Evolutionary conservation across 2,797 vertebrate genomes (phyloP).

Genomic region (Chlorospingus flavigularis): DNA sequence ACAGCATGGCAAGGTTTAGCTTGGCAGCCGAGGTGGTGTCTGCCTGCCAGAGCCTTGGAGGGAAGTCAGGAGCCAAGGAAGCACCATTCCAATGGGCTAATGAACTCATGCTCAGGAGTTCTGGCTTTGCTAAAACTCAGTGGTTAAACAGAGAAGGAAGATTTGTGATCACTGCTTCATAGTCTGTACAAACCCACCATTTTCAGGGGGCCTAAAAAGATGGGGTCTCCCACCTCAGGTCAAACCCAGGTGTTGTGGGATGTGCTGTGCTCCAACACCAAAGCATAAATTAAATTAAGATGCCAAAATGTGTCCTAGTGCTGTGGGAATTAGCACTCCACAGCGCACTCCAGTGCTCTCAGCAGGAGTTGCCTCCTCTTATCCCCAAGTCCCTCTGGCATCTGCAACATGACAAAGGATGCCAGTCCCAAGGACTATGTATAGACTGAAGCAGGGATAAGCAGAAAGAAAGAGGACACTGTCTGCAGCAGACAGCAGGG

Average conservation of each 20-base stretch:
- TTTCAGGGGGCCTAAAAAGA: not conserved
- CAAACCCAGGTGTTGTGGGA: not conserved
- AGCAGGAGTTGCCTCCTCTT: not conserved
- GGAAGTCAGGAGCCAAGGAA: not conserved
- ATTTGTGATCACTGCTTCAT: not conserved
- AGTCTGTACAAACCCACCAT: not conserved
- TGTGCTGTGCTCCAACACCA: not conserved
- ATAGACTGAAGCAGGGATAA: not conserved
- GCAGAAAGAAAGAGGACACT: conserved; percentile 18
- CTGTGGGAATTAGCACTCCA: not conserved
- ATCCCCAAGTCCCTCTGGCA: not conserved
- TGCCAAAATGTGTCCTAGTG: not conserved
- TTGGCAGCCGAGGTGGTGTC: conserved; percentile 6
- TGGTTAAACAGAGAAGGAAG: not conserved
- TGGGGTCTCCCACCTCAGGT: not conserved
- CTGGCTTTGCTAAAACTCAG: not conserved
- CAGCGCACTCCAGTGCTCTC: not conserved
- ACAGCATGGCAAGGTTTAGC: conserved; percentile 37
- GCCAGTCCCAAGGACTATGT: not conserved
- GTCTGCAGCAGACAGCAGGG: conserved; percentile 24
- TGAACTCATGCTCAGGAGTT: not conserved
- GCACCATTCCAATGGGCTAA: not conserved
- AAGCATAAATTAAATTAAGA: not conserved
- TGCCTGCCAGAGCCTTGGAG: conserved; percentile 9
- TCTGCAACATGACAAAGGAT: not conserved